Evolutionary conservation across 2,888 invertebrate species (phyloP).

Genomic region (Apodemia hepburni): DNA sequence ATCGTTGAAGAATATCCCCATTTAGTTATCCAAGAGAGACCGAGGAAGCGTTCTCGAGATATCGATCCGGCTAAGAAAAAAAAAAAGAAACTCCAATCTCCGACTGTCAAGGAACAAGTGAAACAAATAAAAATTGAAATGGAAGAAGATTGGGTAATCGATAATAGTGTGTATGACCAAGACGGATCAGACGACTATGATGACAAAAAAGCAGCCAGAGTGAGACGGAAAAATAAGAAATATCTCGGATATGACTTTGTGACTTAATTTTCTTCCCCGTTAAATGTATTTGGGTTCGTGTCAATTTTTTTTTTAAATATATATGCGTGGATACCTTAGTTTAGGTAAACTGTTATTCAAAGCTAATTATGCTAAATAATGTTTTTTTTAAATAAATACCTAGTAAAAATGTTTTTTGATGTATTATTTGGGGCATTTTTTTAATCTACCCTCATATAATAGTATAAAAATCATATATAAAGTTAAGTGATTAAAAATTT

Average conservation of each 20-base stretch:
- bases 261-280: slow-evolving; percentile 40
- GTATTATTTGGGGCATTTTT: slow-evolving; percentile 11
- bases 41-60: slow-evolving; percentile 50
- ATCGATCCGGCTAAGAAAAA: slow-evolving; percentile 35
- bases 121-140: slow-evolving; percentile 42
- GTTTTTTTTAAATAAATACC: slow-evolving; percentile 12
- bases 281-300: slow-evolving; percentile 11
- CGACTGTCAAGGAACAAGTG: slow-evolving; percentile 38
- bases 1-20: slow-evolving; percentile 66
- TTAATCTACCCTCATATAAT: neutral
- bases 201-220: slow-evolving; percentile 58
- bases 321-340: slow-evolving; percentile 19
- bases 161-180: slow-evolving; percentile 57
- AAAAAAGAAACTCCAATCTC: slow-evolving; percentile 39
- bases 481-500: neutral
- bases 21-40: slow-evolving; percentile 56
- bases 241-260: slow-evolving; percentile 70
- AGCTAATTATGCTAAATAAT: slow-evolving; percentile 13
- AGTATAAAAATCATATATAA: neutral
- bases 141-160: slow-evolving; percentile 61
- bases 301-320: slow-evolving; percentile 21
- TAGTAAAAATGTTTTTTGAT: slow-evolving; percentile 9
- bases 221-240: slow-evolving; percentile 73
- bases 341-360: slow-evolving; percentile 18
- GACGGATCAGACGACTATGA: slow-evolving; percentile 53